Evolutionary conservation across 1,140 invertebrate species (phyloP), one percentile per base, ranked within the genome.

Genomic region (Drosophila mojavensis): DNA sequence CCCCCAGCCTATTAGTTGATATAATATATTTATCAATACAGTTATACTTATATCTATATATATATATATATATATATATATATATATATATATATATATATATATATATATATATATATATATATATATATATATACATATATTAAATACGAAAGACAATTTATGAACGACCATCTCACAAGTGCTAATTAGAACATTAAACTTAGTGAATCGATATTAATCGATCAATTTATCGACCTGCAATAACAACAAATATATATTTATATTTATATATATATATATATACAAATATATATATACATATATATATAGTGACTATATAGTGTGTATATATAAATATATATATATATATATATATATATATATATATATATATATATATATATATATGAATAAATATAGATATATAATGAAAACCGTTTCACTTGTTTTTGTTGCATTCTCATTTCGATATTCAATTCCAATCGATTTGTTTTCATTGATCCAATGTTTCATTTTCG

Each of bases 161-260:
- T 81, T 65, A 77, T 90, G 75, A 81, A 86, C 81, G 91, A 92
- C 91, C 91, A 92, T 92, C 91, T 92, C 91, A 92, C 90, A 92
- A 92, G 91, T 92, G 91, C 91, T 92, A 91, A 83, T 89, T 92
- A 91, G 91, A 92, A 85, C 33, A 51, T 56, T 13, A 59, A 72
- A 73, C 26, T 54, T 26, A 66, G 54, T 33, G 28, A 65, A 41
- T 63, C 43, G 43, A 74, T 65, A 73, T 63, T 60, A 63, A 73
- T 63, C 62, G 47, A 70, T 41, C 39, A 59, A 43, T 55, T n/a
- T 26, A 47, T 47, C 43, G 43, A 47, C 7, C 5, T 47, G 33
- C 30, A 60, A 36, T 33, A 58, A 36, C 58, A 39, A 55, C 10
- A 53, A 51, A 71, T n/a, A n/a, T n/a, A n/a, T n/a, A n/a, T n/a